phyloP scores from a whole-genome alignment of 2,888 invertebrate species.

The Onchidella celtica region DNA sequence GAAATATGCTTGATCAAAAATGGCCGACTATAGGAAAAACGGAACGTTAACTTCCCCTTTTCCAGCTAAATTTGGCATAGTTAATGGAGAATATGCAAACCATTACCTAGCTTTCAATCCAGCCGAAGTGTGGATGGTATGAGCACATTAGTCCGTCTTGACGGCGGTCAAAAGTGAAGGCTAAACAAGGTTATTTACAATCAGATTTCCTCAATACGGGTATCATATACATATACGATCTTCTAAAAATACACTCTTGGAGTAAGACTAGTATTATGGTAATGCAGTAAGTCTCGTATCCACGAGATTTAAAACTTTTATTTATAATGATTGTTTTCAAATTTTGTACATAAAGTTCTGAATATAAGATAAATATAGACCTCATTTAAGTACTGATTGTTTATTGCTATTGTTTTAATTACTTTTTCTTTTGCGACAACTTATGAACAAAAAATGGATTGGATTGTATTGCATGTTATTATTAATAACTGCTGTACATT shows the following conservation, averaged over 20 bases:
- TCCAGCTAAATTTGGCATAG: background rate
- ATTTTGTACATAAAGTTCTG: no score
- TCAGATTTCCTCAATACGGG: slow-evolving; percentile 42
- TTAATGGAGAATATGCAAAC: background rate
- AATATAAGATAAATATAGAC: no score
- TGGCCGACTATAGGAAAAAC: slow-evolving; percentile 44
- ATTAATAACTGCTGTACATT: no score
- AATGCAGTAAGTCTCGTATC: slow-evolving; percentile 51
- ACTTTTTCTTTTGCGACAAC: background rate
- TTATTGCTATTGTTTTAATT: background rate
- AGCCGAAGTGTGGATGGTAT: slow-evolving; percentile 1
- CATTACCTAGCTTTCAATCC: slow-evolving; percentile 25
- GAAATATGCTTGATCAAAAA: slow-evolving; percentile 31
- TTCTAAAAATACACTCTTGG: slow-evolving; percentile 45
- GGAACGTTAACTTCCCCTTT: slow-evolving; percentile 28
- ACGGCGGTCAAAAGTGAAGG: slow-evolving; percentile 5
- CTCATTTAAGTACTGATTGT: background rate
- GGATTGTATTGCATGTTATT: no score
- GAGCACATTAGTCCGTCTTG: slow-evolving; percentile 39
- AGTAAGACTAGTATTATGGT: slow-evolving; percentile 52
- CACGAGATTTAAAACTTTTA: no score
- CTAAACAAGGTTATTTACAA: slow-evolving; percentile 45
- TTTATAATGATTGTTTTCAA: no score
- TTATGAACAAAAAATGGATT: no score
- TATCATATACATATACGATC: slow-evolving; percentile 46